A percentile compares a stretch with the other conserved stretches of the same genome.
Evolutionary conservation across 2,888 invertebrate genomes (phyloP).

Genomic region (Meghimatium bilineatum): DNA sequence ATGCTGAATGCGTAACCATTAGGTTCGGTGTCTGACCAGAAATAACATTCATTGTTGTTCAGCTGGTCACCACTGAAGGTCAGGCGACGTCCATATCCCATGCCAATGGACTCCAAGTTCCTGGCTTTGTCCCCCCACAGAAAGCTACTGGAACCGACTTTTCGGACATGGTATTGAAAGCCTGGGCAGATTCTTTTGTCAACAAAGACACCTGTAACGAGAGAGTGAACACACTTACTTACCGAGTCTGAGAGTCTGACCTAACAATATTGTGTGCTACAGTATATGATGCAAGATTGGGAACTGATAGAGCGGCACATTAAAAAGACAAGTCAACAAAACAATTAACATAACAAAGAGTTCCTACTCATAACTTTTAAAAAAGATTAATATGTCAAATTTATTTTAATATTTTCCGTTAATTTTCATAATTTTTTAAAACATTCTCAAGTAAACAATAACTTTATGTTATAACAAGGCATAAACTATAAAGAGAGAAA

Average conservation of each 20-base stretch:
- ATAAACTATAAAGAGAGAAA: too few species aligned
- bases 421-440: too few species aligned
- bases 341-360: neutral
- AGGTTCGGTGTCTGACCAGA: conserved; percentile 87
- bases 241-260: neutral
- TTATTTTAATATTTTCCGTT: too few species aligned
- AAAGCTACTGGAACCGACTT: conserved; percentile 79
- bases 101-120: conserved; percentile 83
- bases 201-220: conserved; percentile 82
- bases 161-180: conserved; percentile 85
- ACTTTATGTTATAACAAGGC: too few species aligned
- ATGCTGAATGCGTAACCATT: conserved; percentile 84
- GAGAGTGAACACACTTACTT: conserved; percentile 44
- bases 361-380: neutral
- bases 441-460: too few species aligned
- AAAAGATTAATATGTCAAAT: too few species aligned
- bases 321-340: neutral
- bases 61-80: conserved; percentile 84
- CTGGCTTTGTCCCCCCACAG: conserved; percentile 84
- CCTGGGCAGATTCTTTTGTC: conserved; percentile 85
- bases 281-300: neutral
- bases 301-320: neutral
- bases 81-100: conserved; percentile 85
- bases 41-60: conserved; percentile 82
- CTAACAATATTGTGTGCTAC: conserved; percentile 33